These are phyloP conservation scores for Thumatha senex DNA, from an alignment of 2,888 invertebrate species.

Conservation along the genomic window DNA sequence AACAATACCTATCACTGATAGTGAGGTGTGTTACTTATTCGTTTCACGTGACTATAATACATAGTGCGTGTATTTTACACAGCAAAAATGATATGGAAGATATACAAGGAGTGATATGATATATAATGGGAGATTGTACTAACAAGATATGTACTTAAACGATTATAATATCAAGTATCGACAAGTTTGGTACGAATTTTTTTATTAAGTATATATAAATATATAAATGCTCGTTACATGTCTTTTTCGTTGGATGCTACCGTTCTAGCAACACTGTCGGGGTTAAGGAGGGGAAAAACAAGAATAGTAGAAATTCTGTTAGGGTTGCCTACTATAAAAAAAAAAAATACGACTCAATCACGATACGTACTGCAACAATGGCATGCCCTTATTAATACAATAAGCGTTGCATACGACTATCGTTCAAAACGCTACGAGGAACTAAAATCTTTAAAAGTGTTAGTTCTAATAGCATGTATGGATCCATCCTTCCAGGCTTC, in stretches of 20 bases:
- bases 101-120: conserved; percentile 82
- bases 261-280: conserved; percentile 69
- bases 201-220: conserved; percentile 47
- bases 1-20: conserved; percentile 38
- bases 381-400: conserved; percentile 80
- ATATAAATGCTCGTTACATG: conserved; percentile 78
- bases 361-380: conserved; percentile 82
- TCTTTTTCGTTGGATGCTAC: conserved; percentile 73
- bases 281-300: conserved; percentile 47
- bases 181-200: conserved; percentile 72
- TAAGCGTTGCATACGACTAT: conserved; percentile 83
- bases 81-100: conserved; percentile 79
- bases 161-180: conserved; percentile 66
- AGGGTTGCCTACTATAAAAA: conserved; percentile 41
- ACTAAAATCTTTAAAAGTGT: conserved; percentile 46
- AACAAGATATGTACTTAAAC: conserved; percentile 81
- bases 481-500: conserved; percentile 45
- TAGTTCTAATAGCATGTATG: conserved; percentile 51
- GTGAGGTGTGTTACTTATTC: conserved; percentile 39
- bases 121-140: conserved; percentile 77
- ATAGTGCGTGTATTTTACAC: conserved; percentile 67
- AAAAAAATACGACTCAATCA: conserved; percentile 69
- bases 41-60: conserved; percentile 63
- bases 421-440: conserved; percentile 64
- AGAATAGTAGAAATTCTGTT: conserved; percentile 48